Evolutionary conservation across 2,888 invertebrate species (phyloP), one percentile per base, ranked within the genome.

Genomic region (Chrysodeixis includens): DNA sequence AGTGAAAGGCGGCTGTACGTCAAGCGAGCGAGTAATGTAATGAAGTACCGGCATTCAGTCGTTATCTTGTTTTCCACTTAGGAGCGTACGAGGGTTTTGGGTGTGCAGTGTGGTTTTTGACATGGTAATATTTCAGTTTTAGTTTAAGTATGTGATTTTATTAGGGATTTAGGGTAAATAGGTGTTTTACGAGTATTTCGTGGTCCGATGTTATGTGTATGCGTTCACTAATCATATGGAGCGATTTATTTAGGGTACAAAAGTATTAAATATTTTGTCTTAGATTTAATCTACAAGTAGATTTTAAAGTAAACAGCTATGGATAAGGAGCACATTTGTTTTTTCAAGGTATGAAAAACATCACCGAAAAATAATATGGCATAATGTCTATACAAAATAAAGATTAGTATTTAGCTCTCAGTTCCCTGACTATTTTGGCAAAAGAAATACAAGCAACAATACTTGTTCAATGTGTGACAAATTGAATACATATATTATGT

Each of bases 11-110:
- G 5, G 54, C 52, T 57, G 61, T 62, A 30, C 40, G 18, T 62
- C 49, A 56, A 70, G 63, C 62, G 30, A 52, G 57, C 69, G 44
- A 10, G 78, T 71, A 76, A 82, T 79, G 72, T 78, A 78, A 82
- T 78, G 74, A 78, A 70, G 64, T 62, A 59, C 53, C 61, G 55
- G 62, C 67, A 77, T 77, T 68, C 65, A 49, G 57, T 65, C 55
- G 66, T 72, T 74, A 78, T 82, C 76, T 78, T 72, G 73, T 82
- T 79, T 82, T 79, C 71, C 79, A 71, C 78, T 78, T 69, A 75
- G 51, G 35, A 58, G 55, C 56, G 57, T 71, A 70, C 62, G 56
- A 63, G 56, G 59, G 22, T 14, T 22, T 44, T 16, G 6, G 0
- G 8, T 52, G 67, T 56, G 76, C 55, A 55, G 66, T 8, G 0